Conservation (phyloP, 37 sponge, comb jelly and placozoan genomes). For the Beroe ovata region DNA sequence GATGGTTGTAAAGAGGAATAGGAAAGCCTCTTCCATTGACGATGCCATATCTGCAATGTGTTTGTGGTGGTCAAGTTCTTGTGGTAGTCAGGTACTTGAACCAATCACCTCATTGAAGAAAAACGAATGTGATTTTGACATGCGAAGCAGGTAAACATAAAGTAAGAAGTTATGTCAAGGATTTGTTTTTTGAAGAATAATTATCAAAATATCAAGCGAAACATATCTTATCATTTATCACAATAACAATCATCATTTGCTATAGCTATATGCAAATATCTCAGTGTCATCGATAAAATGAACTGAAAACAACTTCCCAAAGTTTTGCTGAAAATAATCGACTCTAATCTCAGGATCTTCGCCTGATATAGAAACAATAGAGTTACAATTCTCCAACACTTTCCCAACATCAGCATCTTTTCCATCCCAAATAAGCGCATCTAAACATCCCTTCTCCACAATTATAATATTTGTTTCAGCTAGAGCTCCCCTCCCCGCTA, state of each 20-base stretch:
- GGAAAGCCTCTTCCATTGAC: not conserved
- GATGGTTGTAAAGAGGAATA: not conserved
- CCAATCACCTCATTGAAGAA: no score
- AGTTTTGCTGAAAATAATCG: not conserved
- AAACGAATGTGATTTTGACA: no score
- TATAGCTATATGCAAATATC: conserved; percentile 20
- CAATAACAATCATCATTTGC: not conserved
- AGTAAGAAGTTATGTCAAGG: no score
- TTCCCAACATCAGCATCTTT: not conserved
- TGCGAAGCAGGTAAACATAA: no score
- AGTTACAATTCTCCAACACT: not conserved
- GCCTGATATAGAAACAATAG: conserved; percentile 10
- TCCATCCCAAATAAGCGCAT: conserved; percentile 12
- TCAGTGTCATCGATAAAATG: conserved; percentile 4
- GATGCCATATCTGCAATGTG: not conserved
- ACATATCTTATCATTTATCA: no score
- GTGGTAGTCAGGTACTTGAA: no score
- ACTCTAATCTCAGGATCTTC: conserved; percentile 24
- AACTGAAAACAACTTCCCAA: conserved; percentile 26
- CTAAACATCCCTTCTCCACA: conserved; percentile 11
- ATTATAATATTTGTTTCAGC: not conserved
- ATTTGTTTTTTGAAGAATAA: no score
- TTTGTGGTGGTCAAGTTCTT: no score
- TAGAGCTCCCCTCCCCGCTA: not conserved
- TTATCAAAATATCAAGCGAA: no score